Percentiles rank a stretch among this genome's conserved stretches.
These are phyloP conservation scores for Scaeva pyrastri DNA, from an alignment of 2,888 invertebrate species.

Conservation along the genomic window DNA sequence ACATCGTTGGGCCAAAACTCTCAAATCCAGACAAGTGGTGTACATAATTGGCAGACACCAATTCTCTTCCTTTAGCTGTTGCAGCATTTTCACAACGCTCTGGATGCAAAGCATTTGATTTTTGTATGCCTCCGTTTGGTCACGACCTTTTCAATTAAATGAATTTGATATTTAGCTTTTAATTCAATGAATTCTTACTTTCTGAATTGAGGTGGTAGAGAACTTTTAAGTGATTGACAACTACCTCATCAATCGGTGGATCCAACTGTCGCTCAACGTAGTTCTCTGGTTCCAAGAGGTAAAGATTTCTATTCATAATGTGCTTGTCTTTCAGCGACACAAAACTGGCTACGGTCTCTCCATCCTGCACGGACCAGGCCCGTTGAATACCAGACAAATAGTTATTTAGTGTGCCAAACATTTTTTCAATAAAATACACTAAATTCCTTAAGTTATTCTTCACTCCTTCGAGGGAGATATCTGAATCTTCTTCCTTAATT, in stretches of 20 bases:
- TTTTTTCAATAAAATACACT: conserved; percentile 40
- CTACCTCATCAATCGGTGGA: conserved; percentile 90
- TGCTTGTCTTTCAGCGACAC: conserved; percentile 90
- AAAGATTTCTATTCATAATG: conserved; percentile 88
- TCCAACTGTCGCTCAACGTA: conserved; percentile 89
- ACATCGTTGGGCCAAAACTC: conserved; percentile 92
- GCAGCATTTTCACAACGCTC: conserved; percentile 91
- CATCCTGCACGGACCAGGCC: conserved; percentile 87
- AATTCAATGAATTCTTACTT: conserved; percentile 82
- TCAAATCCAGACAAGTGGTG: conserved; percentile 93
- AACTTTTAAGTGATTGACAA: conserved; percentile 90
- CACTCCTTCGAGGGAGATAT: conserved; percentile 8
- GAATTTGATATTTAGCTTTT: neutral
- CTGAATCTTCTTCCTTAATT: conserved; percentile 15
- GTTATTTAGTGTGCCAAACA: conserved; percentile 81
- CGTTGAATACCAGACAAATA: conserved; percentile 85
- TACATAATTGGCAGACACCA: conserved; percentile 99
- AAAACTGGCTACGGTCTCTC: conserved; percentile 86
- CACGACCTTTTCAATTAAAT: conserved; percentile 79
- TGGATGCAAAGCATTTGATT: conserved; percentile 92
- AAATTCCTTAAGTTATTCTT: neutral
- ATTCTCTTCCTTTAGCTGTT: conserved; percentile 96
- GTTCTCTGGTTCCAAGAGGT: conserved; percentile 89
- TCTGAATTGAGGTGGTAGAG: conserved; percentile 84
- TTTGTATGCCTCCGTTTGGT: conserved; percentile 89